These are phyloP conservation scores for Magallana gigas DNA, from an alignment of 1,140 invertebrate species.

Conservation along the genomic window DNA sequence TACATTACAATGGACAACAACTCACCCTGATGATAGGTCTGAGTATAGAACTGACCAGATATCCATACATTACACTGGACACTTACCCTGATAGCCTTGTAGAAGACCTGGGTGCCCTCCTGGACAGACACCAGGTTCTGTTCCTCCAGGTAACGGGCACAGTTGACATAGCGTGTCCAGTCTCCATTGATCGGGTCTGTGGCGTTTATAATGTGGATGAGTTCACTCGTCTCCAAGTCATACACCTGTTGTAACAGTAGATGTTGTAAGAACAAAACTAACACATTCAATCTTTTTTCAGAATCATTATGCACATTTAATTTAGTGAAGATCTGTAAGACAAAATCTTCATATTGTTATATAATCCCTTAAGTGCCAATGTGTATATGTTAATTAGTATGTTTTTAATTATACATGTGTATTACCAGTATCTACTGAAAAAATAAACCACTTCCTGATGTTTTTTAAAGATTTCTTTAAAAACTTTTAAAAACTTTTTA, in stretches of 20 bases:
- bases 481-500: too few species aligned
- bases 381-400: too few species aligned
- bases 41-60: too few species aligned
- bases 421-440: too few species aligned
- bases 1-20: not conserved
- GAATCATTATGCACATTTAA: not conserved
- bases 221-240: slow-evolving; percentile 61
- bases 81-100: slow-evolving; percentile 72
- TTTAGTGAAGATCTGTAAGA: too few species aligned
- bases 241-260: slow-evolving; percentile 57
- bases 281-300: not conserved
- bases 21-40: not conserved
- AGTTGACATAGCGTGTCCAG: slow-evolving; percentile 78
- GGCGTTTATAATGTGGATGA: slow-evolving; percentile 79
- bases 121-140: slow-evolving; percentile 77
- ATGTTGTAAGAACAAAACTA: not conserved
- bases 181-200: slow-evolving; percentile 73
- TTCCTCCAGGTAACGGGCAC: slow-evolving; percentile 76
- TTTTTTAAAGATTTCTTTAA: too few species aligned
- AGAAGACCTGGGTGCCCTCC: slow-evolving; percentile 74
- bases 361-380: too few species aligned
- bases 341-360: too few species aligned
- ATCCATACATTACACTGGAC: too few species aligned
- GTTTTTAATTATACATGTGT: too few species aligned
- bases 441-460: too few species aligned